Evolutionary conservation across 2,888 invertebrate species (phyloP).

Genomic region (Cerastoderma edule): DNA sequence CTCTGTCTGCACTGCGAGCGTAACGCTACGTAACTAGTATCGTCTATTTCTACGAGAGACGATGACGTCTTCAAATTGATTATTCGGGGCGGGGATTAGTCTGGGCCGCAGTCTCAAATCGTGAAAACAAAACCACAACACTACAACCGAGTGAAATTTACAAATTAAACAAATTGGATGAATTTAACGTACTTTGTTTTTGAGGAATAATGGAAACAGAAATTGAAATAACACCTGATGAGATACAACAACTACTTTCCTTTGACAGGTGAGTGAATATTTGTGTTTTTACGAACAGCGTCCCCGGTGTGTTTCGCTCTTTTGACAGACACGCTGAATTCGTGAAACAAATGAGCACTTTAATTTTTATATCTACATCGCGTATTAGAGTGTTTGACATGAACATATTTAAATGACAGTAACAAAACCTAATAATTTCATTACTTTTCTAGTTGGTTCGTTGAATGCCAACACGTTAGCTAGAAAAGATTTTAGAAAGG

Average conservation of each 20-base stretch:
- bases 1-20: no score
- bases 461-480: no score
- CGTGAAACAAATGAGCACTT: neutral
- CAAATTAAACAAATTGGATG: constrained; percentile 5
- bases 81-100: constrained; percentile 13
- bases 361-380: neutral
- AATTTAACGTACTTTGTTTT: neutral
- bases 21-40: no score
- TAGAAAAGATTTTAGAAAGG: no score
- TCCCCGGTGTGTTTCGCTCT: neutral
- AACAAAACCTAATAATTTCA: neutral
- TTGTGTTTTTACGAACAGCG: neutral
- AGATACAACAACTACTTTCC: constrained; percentile 45
- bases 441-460: no score
- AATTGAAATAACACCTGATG: constrained; percentile 46
- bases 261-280: constrained; percentile 51
- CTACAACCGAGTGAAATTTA: neutral
- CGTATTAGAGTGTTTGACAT: neutral
- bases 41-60: constrained; percentile 11
- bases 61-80: constrained; percentile 22
- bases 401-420: neutral
- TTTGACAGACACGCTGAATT: neutral
- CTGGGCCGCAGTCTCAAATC: constrained; percentile 18
- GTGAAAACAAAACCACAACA: constrained; percentile 8
- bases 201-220: constrained; percentile 41